Conservation (phyloP, 2,888 invertebrate species). For the Luffia ferchaultella region DNA sequence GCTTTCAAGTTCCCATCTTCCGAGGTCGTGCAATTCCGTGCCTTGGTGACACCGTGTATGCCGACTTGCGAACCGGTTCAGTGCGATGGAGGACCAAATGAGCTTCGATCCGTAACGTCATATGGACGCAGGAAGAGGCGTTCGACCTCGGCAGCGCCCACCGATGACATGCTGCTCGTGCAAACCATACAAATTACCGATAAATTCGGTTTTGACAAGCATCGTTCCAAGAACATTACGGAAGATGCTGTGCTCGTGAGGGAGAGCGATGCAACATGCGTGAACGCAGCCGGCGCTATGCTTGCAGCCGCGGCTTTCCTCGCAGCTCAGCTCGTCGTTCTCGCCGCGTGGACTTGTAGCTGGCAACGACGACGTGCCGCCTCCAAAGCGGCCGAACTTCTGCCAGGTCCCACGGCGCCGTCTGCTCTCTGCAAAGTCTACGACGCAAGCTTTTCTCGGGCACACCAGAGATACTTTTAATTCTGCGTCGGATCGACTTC, state of each 20-base stretch:
- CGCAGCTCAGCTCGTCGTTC: slow-evolving; percentile 85
- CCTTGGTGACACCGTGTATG: slow-evolving; percentile 94
- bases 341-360: slow-evolving; percentile 88
- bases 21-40: slow-evolving; percentile 94
- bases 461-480: slow-evolving; percentile 67
- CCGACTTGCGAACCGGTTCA: slow-evolving; percentile 92
- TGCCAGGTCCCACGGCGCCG: slow-evolving; percentile 67
- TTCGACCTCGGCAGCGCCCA: slow-evolving; percentile 64
- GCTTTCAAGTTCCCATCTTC: slow-evolving; percentile 97
- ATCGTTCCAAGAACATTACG: slow-evolving; percentile 68
- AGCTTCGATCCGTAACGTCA: slow-evolving; percentile 82
- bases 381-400: slow-evolving; percentile 72
- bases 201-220: slow-evolving; percentile 86
- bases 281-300: slow-evolving; percentile 82
- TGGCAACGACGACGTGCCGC: slow-evolving; percentile 82
- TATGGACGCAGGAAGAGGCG: slow-evolving; percentile 84
- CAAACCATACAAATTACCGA: slow-evolving; percentile 93
- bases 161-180: slow-evolving; percentile 86
- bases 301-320: slow-evolving; percentile 87
- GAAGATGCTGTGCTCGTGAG: slow-evolving; percentile 78
- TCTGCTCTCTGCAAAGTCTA: slow-evolving; percentile 84
- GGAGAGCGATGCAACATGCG: slow-evolving; percentile 70
- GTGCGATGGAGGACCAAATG: slow-evolving; percentile 87
- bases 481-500: slow-evolving; percentile 40
- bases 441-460: slow-evolving; percentile 85